Percentiles rank a stretch among this genome's conserved stretches.
Conservation (phyloP, 2,797 vertebrate species). For the Atherinosoma microstoma region DNA sequence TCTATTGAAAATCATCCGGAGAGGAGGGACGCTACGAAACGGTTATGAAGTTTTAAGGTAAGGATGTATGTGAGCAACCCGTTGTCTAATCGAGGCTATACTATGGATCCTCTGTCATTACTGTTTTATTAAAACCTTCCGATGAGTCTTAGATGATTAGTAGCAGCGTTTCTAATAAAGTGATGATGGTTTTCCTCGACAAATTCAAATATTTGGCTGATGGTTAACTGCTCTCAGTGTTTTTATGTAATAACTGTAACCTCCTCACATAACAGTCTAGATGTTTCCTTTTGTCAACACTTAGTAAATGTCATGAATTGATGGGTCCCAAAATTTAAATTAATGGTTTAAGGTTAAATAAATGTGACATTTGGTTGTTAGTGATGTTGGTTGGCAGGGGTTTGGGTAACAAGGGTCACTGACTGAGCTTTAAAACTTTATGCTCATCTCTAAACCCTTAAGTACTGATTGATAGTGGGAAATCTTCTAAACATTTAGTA, state of each 20-base stretch:
- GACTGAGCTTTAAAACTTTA: slow-evolving; percentile 4
- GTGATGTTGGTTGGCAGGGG: neutral
- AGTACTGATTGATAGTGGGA: neutral
- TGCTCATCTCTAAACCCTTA: neutral
- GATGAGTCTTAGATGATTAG: neutral
- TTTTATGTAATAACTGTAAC: neutral
- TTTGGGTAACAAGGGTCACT: slow-evolving; percentile 34
- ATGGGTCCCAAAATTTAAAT: neutral
- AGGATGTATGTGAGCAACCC: slow-evolving; percentile 29
- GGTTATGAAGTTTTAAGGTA: slow-evolving; percentile 83
- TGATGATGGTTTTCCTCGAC: neutral
- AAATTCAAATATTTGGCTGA: slow-evolving; percentile 38
- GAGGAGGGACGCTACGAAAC: slow-evolving; percentile 64
- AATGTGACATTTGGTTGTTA: neutral
- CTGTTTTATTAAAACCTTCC: neutral
- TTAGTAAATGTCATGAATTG: neutral
- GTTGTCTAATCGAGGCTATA: neutral
- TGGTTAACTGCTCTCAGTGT: slow-evolving; percentile 7
- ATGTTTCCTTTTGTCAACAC: neutral
- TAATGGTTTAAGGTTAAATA: neutral
- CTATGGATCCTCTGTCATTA: neutral
- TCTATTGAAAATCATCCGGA: slow-evolving; percentile 79
- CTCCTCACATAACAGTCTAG: too few species aligned
- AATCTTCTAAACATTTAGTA: neutral
- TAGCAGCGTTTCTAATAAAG: neutral